phyloP scores from a whole-genome alignment of 92 coral and sea anemone genomes.

The Parazoanthus darwini region DNA sequence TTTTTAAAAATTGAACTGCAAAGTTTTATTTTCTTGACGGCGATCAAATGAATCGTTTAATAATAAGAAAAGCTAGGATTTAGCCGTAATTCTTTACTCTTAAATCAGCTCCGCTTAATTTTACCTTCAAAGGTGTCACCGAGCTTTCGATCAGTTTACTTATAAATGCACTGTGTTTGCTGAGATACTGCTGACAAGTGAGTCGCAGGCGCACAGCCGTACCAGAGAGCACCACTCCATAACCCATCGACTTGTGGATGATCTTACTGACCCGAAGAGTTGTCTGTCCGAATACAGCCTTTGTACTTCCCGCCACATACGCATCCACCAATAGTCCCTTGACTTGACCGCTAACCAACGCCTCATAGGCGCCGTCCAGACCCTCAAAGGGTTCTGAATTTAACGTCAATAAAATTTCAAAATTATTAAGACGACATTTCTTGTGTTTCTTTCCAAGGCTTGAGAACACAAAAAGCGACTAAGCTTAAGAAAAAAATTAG shows the following conservation, averaged over 20 bases:
- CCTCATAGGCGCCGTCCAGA: not conserved
- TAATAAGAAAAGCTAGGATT: not conserved
- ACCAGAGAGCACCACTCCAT: conserved; percentile 32
- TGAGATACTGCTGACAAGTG: conserved; percentile 37
- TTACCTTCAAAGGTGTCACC: conserved; percentile 27
- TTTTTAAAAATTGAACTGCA: too few species aligned
- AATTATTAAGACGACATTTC: too few species aligned
- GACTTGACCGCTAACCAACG: conserved; percentile 31
- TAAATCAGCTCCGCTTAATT: not conserved
- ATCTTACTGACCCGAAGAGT: conserved; percentile 15
- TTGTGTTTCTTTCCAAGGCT: too few species aligned
- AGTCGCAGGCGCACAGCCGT: conserved; percentile 33
- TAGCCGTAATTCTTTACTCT: not conserved
- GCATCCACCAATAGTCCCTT: conserved; percentile 21
- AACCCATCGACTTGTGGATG: conserved; percentile 21
- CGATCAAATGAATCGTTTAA: too few species aligned
- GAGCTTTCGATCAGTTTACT: conserved; percentile 12
- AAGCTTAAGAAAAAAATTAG: too few species aligned
- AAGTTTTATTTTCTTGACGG: not conserved
- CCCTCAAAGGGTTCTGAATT: conserved; percentile 2
- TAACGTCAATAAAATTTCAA: too few species aligned
- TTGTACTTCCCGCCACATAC: conserved; percentile 25
- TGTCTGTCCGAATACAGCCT: conserved; percentile 17
- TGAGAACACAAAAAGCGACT: too few species aligned
- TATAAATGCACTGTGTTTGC: conserved; percentile 16